These are phyloP conservation scores for Matsumyia berberina DNA, from an alignment of 2,888 invertebrate species.

Conservation along the genomic window DNA sequence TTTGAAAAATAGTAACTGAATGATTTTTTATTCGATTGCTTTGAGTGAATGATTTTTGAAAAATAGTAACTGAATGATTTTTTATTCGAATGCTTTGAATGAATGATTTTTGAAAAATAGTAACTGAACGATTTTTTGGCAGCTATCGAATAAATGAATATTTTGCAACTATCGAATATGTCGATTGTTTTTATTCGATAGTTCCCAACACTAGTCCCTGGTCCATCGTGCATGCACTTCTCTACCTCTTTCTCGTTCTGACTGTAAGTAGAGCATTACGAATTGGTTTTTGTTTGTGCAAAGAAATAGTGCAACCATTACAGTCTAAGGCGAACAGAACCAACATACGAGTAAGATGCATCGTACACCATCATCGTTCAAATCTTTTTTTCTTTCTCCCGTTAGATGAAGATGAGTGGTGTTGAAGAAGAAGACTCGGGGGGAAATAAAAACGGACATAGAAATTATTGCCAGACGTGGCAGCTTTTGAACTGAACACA, in stretches of 20 bases:
- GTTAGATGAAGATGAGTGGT: conserved; percentile 59
- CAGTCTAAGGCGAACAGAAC: background rate
- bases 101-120: too few species aligned
- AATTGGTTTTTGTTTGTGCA: conserved; percentile 49
- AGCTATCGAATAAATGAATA: too few species aligned
- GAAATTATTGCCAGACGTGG: conserved; percentile 69
- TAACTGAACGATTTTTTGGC: too few species aligned
- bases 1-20: too few species aligned
- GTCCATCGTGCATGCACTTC: conserved; percentile 34
- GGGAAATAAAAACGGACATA: conserved; percentile 3
- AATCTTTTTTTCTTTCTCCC: conserved; percentile 6
- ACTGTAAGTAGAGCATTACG: conserved; percentile 64
- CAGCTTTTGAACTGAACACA: conserved; percentile 55
- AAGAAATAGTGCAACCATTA: conserved; percentile 37
- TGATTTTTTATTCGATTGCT: too few species aligned
- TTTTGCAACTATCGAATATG: too few species aligned
- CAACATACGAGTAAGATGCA: conserved; percentile 35
- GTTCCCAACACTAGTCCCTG: background rate
- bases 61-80: too few species aligned
- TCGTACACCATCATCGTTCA: conserved; percentile 26
- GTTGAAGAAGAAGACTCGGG: conserved; percentile 37
- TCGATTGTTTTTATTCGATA: too few species aligned
- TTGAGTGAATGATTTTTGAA: too few species aligned
- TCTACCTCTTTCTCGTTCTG: conserved; percentile 24
- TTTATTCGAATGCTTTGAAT: too few species aligned